These are phyloP conservation scores for Pelodytes ibericus DNA, from an alignment of 2,797 vertebrate species.

Conservation along the genomic window DNA sequence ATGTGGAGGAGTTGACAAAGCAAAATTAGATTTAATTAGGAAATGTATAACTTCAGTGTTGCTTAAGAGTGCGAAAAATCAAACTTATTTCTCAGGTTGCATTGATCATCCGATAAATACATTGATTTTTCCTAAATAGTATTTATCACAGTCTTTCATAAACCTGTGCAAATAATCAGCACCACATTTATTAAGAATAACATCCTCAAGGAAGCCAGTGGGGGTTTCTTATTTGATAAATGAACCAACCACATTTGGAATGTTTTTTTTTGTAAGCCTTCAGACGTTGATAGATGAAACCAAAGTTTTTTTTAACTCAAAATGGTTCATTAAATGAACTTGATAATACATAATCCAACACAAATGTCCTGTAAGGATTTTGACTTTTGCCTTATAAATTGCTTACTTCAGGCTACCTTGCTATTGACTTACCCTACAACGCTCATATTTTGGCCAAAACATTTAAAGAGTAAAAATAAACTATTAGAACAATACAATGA, in stretches of 20 bases:
- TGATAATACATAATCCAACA: neutral
- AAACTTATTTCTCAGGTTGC: too few relatives aligned
- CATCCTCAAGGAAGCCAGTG: neutral
- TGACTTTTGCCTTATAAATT: neutral
- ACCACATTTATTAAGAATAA: neutral
- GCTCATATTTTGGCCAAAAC: neutral
- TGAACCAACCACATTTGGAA: neutral
- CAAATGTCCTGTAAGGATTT: neutral
- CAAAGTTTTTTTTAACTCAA: neutral
- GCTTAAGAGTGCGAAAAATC: too few relatives aligned
- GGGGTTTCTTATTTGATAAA: slow-evolving; percentile 5
- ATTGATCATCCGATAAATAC: too few relatives aligned
- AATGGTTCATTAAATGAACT: neutral
- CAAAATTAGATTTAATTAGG: too few relatives aligned
- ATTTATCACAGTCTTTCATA: neutral
- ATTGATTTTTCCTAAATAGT: neutral
- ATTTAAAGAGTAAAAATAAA: neutral
- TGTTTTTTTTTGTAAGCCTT: neutral
- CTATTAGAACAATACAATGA: too few relatives aligned
- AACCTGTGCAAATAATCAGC: neutral
- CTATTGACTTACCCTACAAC: neutral
- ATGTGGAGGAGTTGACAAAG: too few relatives aligned
- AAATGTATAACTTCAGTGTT: too few relatives aligned
- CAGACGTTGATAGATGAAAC: neutral
- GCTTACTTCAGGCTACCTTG: neutral